Evolutionary conservation across 2,797 vertebrate genomes (phyloP), one percentile per base, ranked within the genome.

Genomic region (Semotilus atromaculatus): DNA sequence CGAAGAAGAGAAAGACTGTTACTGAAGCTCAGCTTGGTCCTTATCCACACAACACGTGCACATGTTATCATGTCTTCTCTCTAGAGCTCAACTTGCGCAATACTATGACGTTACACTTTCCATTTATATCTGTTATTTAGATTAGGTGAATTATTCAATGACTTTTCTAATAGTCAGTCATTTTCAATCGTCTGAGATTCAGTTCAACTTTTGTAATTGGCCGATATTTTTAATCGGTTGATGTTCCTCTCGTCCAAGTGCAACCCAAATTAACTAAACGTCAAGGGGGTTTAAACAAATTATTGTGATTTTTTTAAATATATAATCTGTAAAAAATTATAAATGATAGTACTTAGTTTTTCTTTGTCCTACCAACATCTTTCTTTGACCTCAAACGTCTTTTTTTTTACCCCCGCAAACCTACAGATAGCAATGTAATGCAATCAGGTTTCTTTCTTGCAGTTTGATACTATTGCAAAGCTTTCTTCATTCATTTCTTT

Each of bases 1-100:
- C 73, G 34, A 66, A 85, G 68, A 73, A 86, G n/a, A 48, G 38
- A 48, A 45, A n/a, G 31, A 70, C 79, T 82, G 51, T 84, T 85
- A n/a, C 51, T 64, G 16, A 60, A 48, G 81, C 75, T 86, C 71
- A 71, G 58, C 78, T 76, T 36, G 34, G 58, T 75, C 31, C 86
- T 90, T 88, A 90, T 91, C 90, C 87, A 80, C 51, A 16, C 58
- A 86, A 90, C 84, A 76, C 74, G 51, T 80, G 64, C 71, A 76
- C 31, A 34, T 51, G 82, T 91, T 93, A 90, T 93, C 92, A 73
- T 21, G 16, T 78, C 77, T 88, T 91, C 88, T 92, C 90, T 92
- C 83, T 18, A 53, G 66, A 36, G 84, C 38, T 77, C 14, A 19
- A 34, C n/a, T n/a, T 29, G 16, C 2, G 8, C n/a, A 40, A 26